Evolutionary conservation across 2,888 invertebrate species (phyloP).

Genomic region (Antheraea yamamai): DNA sequence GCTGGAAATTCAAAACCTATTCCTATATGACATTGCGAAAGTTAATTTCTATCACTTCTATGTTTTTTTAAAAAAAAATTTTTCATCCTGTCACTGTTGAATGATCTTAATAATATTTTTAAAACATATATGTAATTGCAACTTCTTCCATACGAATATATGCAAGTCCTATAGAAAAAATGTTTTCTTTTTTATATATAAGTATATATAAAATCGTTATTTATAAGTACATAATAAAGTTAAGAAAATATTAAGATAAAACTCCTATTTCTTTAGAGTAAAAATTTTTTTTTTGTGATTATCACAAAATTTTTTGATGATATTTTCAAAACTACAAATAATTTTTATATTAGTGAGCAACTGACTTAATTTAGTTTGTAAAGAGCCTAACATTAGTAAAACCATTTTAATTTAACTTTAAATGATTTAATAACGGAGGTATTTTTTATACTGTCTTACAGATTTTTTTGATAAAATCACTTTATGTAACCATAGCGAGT

Average conservation of each 20-base stretch:
- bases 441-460: neutral
- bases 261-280: neutral
- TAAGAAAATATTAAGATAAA: neutral
- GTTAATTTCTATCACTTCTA: slow-evolving; percentile 46
- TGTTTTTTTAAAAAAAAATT: slow-evolving; percentile 17
- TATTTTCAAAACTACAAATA: neutral
- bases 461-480: neutral
- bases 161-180: neutral
- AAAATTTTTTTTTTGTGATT: neutral
- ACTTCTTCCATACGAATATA: neutral
- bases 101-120: slow-evolving; percentile 1
- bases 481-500: slow-evolving; percentile 4
- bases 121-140: slow-evolving; percentile 10
- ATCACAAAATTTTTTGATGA: neutral
- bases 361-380: neutral
- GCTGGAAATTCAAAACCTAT: slow-evolving; percentile 80
- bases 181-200: neutral
- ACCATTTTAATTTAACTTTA: neutral
- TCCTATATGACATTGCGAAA: slow-evolving; percentile 57
- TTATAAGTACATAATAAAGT: neutral
- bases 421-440: neutral
- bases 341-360: neutral
- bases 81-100: slow-evolving; percentile 10
- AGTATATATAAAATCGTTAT: neutral
- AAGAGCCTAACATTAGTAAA: neutral